Evolutionary conservation across 2,113 vertebrate species (phyloP).

Genomic region (Marmota monax): DNA sequence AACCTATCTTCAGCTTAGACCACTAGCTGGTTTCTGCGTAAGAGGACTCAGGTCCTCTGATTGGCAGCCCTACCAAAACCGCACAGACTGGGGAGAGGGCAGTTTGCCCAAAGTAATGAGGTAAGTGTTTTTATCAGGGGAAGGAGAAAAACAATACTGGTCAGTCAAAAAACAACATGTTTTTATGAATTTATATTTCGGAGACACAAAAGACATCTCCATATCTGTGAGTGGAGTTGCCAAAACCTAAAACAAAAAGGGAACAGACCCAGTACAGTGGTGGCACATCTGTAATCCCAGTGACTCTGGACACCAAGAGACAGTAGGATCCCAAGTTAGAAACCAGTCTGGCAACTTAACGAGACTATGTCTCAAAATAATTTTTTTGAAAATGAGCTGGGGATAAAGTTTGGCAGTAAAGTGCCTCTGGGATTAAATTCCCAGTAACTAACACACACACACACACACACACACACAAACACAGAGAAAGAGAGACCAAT

Average conservation of each 20-base stretch:
- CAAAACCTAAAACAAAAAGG: constrained; percentile 4
- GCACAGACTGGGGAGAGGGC: not conserved
- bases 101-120: not conserved
- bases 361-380: no score
- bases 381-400: no score
- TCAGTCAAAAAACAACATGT: not conserved
- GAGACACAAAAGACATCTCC: not conserved
- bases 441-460: no score
- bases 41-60: not conserved
- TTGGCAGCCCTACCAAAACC: not conserved
- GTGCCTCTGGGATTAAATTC: no score
- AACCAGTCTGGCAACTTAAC: no score
- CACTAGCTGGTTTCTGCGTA: not conserved
- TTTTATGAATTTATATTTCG: constrained; percentile 36
- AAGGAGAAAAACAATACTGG: not conserved
- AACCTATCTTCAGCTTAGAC: constrained; percentile 6
- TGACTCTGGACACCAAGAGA: no score
- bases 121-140: not conserved
- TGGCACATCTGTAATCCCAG: no score
- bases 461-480: no score
- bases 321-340: no score
- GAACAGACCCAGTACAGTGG: no score
- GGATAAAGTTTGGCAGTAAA: no score
- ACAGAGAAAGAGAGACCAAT: not conserved
- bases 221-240: not conserved